Percentiles rank a stretch among this genome's conserved stretches.
These are phyloP conservation scores for Isotomurus palustris DNA, from an alignment of 2,888 invertebrate genomes.

Conservation along the genomic window DNA sequence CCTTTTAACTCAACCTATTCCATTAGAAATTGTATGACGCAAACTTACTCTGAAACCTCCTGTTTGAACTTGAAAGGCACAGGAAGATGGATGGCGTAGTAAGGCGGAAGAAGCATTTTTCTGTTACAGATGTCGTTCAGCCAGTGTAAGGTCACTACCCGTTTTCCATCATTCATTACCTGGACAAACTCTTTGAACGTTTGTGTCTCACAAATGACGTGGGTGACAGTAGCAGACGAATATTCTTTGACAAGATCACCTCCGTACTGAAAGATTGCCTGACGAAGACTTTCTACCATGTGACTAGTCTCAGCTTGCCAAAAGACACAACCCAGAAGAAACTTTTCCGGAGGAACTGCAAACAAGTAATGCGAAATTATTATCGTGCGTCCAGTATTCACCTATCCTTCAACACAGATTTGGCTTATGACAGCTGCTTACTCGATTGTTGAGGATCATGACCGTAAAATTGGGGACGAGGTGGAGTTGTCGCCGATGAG, in stretches of 20 bases:
- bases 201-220: constrained; percentile 86
- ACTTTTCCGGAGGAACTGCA: constrained; percentile 71
- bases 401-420: no score
- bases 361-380: constrained; percentile 1
- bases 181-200: constrained; percentile 86
- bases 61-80: constrained; percentile 61
- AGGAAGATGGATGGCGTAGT: constrained; percentile 90
- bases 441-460: constrained; percentile 85
- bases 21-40: not conserved
- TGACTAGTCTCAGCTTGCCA: constrained; percentile 49
- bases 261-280: constrained; percentile 72
- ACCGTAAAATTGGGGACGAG: constrained; percentile 73
- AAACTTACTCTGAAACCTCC: constrained; percentile 9
- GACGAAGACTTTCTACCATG: constrained; percentile 58
- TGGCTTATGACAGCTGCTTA: no score
- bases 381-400: not conserved
- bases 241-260: constrained; percentile 75
- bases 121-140: constrained; percentile 83
- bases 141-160: constrained; percentile 81
- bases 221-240: constrained; percentile 85
- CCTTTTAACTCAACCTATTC: not conserved
- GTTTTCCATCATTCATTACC: constrained; percentile 61
- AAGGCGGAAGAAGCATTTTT: constrained; percentile 84
- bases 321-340: constrained; percentile 88
- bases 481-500: constrained; percentile 41